Base-by-base conservation (phyloP, 2,888 invertebrate genomes). In the Leptopilina myrica region DNA sequence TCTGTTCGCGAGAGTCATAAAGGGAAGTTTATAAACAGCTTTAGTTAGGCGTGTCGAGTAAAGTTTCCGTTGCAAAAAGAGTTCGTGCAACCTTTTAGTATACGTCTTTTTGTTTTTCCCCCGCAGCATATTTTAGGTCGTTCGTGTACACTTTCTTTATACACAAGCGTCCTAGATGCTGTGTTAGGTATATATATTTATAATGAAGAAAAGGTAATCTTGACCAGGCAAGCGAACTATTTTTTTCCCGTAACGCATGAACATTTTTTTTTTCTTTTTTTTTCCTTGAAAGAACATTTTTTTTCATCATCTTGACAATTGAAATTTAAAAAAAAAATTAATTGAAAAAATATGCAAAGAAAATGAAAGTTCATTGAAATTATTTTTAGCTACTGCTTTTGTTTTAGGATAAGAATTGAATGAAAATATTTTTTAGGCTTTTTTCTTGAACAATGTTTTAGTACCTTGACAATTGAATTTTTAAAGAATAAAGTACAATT, bases 11-110 rank as follows among this genome's bases (percentile, higher is more conserved):
- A 40, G n/a, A 15, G 59, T 59, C 15, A 40, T 76, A 59, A 76
- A 76, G 15, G n/a, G 53, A 76, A 76, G 76, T 62, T 76, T 76
- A 76, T 62, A 76, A 64, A 76, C 62, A 75, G 59, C 76, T 64
- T 62, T 40, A 64, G 76, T 76, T 76, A 62, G 15, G 40, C 59
- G 20, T 76, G 62, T 56, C 53, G 8, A n/a, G 20, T 64, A 40
- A 76, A 59, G 62, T 76, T 76, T 33, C 46, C 20, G 11, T 9
- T 20, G 43, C 59, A 76, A 76, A 62, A 76, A 76, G 40, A 56
- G 26, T 26, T 40, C 26, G 49, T 33, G 33, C 14, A 40, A 76
- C 59, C 59, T 59, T 76, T 76, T 59, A 76, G 59, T 64, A 76
- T 15, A 56, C 76, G 33, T 43, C 14, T 11, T 62, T 76, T 64